Base-by-base conservation (phyloP, 2,888 invertebrate species). In the Thymelicus sylvestris region DNA sequence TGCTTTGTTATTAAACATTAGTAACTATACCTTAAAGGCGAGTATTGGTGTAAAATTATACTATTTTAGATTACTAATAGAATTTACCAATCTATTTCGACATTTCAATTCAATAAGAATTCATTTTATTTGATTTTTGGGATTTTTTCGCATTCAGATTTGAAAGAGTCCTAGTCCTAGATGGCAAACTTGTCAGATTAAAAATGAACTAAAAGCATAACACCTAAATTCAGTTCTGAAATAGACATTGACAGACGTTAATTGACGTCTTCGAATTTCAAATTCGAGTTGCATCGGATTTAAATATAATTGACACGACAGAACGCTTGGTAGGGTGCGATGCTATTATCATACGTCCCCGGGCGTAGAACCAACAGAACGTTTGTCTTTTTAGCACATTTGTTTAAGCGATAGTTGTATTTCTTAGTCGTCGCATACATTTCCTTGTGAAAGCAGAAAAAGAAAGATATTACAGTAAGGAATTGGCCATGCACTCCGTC, bases 351-450 rank as follows among this genome's bases (percentile, higher is more conserved):
- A 92, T 92, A 92, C 88, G 90, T 92, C 92, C 89, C 87, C 79
- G 80, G 83, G 88, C 85, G 83, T 55, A 66, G 71, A 74, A 85
- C 83, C 86, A 87, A 88, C 90, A 87, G 86, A 90, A 85, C 91
- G 92, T 93, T 93, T 89, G 92, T 93, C 92, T 92, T 93, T 92
- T 92, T 92, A 91, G 89, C 92, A 88, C 92, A 93, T 93, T 93
- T 92, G 89, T 93, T 86, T 89, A 87, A 90, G 82, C 83, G 86
- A 88, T 89, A 87, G 86, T 89, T 88, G 88, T 91, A 88, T 91
- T 90, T 91, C 88, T 88, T 85, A 83, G 87, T 85, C 84, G 87
- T 85, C 85, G 84, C 84, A 82, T 85, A 84, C 86, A 88, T 89
- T 88, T 87, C 81, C 81, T 79, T 82, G 79, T 78, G 81, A 76